These are phyloP conservation scores for Apostichopus parvimensis DNA, from an alignment of 35 echinoderm and acorn worm species.

Conservation along the genomic window DNA sequence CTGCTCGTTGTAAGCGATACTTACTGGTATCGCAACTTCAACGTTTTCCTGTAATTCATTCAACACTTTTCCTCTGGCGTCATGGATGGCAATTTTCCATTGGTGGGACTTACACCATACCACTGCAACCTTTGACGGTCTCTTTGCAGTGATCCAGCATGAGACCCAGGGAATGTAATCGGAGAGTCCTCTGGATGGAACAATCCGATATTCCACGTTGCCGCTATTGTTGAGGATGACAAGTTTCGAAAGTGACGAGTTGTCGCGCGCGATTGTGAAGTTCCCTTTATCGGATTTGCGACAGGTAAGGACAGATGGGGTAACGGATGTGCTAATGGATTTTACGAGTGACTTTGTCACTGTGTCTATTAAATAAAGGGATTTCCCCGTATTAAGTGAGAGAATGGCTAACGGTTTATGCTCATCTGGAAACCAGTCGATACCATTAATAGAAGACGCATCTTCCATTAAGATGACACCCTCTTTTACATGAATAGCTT, in stretches of 20 bases:
- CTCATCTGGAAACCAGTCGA: constrained; percentile 4
- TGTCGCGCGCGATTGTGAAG: neutral
- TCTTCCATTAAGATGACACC: constrained; percentile 25
- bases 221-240: constrained; percentile 3
- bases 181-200: neutral
- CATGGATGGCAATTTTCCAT: constrained; percentile 45
- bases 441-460: constrained; percentile 29
- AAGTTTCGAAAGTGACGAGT: neutral
- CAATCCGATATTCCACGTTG: constrained; percentile 10
- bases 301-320: constrained; percentile 9
- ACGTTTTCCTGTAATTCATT: constrained; percentile 15
- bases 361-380: constrained; percentile 34
- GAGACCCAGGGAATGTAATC: constrained; percentile 23
- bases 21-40: neutral
- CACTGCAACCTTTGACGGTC: constrained; percentile 15
- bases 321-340: constrained; percentile 23
- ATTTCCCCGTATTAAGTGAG: constrained; percentile 32
- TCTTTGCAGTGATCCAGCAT: constrained; percentile 6
- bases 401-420: constrained; percentile 10
- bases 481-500: neutral
- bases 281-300: neutral
- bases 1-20: constrained; percentile 17
- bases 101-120: constrained; percentile 22
- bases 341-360: neutral
- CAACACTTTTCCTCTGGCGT: constrained; percentile 12